Percentiles rank a stretch among this genome's conserved stretches.
phyloP scores from a whole-genome alignment of 2,797 vertebrate genomes.

The Cossypha caffra region DNA sequence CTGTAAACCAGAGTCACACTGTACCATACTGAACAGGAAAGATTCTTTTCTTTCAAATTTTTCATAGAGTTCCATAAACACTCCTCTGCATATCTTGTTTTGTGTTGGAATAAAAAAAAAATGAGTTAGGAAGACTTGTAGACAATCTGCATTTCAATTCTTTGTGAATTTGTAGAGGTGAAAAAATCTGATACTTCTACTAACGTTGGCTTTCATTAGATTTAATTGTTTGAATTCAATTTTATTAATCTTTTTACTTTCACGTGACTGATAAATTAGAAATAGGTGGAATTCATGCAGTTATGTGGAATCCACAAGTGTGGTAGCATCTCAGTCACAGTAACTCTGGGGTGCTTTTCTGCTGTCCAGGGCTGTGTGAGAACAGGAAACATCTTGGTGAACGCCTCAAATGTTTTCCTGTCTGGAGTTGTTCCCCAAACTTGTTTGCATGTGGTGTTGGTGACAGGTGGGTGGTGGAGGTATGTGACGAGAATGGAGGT shows the following conservation, averaged over 20 bases:
- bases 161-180: neutral
- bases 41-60: neutral
- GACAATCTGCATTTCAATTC: neutral
- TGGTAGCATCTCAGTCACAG: neutral
- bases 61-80: neutral
- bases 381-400: neutral
- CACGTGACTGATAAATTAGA: neutral
- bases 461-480: neutral
- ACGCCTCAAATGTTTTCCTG: neutral
- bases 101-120: neutral
- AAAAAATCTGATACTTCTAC: neutral
- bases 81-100: neutral
- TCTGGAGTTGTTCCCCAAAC: neutral
- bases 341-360: neutral
- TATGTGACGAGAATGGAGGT: neutral
- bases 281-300: neutral
- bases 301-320: neutral
- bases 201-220: neutral
- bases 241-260: neutral
- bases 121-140: neutral
- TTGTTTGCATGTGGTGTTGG: fast-evolving
- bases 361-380: neutral
- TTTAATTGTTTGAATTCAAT: neutral
- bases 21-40: neutral
- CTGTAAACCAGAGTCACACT: neutral